Evolutionary conservation across 1,140 invertebrate species (phyloP), one percentile per base, ranked within the genome.

Genomic region (Penaeus chinensis): DNA sequence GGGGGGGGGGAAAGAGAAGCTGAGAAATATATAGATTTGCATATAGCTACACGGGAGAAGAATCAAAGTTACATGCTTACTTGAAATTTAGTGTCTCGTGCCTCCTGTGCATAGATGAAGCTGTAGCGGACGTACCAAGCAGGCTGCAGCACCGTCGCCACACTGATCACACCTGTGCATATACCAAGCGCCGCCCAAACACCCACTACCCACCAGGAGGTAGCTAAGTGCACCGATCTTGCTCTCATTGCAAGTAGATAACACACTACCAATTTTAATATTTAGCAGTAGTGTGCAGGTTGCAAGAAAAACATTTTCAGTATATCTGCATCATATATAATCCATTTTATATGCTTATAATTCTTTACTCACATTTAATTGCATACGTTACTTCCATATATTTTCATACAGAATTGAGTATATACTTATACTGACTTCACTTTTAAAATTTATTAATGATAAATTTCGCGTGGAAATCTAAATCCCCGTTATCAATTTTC

Each of bases 131-230:
- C 84, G 22, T 85, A 85, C 84, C 84, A 85, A n/a, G 84, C 16
- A 8, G 84, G 84, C 84, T 85, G 84, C 19, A 78, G 62, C 32
- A 85, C 84, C 1, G 84, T 65, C 76, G 80, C 77, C 62, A 85
- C 84, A 66, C 84, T 80, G 84, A 85, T 54, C 16, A 85, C 37
- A n/a, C 84, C 84, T 60, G 84, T 85, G 37, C 63, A 20, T 37
- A 85, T 62, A n/a, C 61, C 66, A 32, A 85, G 54, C 5, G 37
- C 76, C 13, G 77, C 77, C 84, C 84, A 85, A 42, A 85, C 77
- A 61, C 84, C 76, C 74, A 85, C 84, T 63, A 85, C 84, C 84
- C 84, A 85, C 84, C 84, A 85, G 3, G 84, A 85, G 2, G 84
- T 85, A 63, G 80, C 63, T 60, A 85, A 63, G 62, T 85, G 77